Conservation (phyloP, 2,797 vertebrate genomes). For the Myotis daubentonii region DNA sequence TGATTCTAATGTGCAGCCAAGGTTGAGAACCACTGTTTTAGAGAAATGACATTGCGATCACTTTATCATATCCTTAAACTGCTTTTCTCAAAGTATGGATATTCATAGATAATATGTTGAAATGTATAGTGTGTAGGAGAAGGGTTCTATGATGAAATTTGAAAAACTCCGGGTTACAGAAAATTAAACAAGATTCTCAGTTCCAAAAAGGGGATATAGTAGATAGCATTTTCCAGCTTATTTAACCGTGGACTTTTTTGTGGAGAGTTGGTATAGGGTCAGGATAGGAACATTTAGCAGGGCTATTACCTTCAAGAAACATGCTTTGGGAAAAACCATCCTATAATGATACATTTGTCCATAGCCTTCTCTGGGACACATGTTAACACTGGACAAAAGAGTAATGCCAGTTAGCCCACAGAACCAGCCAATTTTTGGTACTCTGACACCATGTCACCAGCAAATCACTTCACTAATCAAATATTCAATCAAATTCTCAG, state of each 20-base stretch:
- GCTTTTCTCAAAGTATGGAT: background rate
- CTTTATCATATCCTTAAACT: conserved; percentile 35
- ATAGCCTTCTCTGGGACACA: background rate
- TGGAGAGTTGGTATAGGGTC: background rate
- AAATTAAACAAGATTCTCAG: conserved; percentile 48
- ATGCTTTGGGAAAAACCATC: conserved; percentile 19
- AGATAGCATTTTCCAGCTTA: background rate
- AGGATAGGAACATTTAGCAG: background rate
- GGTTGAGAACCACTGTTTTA: background rate
- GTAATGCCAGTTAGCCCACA: background rate
- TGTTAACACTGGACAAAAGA: background rate
- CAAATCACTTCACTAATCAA: conserved; percentile 23
- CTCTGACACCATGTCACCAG: background rate
- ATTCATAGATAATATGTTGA: background rate
- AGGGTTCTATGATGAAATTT: conserved; percentile 24
- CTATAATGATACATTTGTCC: background rate
- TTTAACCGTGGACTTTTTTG: background rate
- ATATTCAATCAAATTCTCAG: conserved; percentile 13
- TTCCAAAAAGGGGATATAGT: background rate
- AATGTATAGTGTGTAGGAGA: conserved; percentile 11
- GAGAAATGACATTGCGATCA: conserved; percentile 2
- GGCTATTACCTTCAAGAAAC: background rate
- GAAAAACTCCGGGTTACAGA: conserved; percentile 32
- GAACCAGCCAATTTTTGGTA: background rate
- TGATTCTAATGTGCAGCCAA: too few species aligned